These are phyloP conservation scores for Meteorus sp. DNA, from an alignment of 1,140 invertebrate genomes.

Conservation along the genomic window DNA sequence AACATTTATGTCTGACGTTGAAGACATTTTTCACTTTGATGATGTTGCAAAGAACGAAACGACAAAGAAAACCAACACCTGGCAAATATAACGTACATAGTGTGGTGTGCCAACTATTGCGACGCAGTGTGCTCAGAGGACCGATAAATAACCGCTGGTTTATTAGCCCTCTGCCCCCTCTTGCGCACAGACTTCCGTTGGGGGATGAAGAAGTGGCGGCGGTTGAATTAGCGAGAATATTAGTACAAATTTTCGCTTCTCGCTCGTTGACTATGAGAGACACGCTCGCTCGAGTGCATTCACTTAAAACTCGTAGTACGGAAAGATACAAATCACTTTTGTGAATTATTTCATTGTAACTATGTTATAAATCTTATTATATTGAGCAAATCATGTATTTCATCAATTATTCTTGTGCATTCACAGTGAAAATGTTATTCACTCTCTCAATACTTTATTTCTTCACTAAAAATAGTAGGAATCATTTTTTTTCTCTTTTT, in stretches of 20 bases:
- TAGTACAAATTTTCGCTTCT: constrained; percentile 48
- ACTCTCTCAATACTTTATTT: too few species aligned
- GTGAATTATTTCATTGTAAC: too few species aligned
- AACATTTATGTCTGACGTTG: constrained; percentile 46
- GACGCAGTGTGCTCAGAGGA: constrained; percentile 27
- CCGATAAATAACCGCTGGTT: constrained; percentile 60
- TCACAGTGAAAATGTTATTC: too few species aligned
- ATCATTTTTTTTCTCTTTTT: too few species aligned
- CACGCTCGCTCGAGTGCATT: background rate
- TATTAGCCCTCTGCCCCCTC: constrained; percentile 54
- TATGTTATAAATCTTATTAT: too few species aligned
- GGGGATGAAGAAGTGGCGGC: constrained; percentile 31
- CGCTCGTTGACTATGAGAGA: constrained; percentile 21
- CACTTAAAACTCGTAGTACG: background rate
- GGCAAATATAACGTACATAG: constrained; percentile 1
- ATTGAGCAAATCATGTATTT: too few species aligned
- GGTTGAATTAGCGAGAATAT: constrained; percentile 58
- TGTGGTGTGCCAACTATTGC: constrained; percentile 26
- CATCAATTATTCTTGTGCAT: too few species aligned
- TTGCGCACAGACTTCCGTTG: constrained; percentile 22
- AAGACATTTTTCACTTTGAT: constrained; percentile 7
- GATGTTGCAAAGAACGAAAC: too few species aligned
- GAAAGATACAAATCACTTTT: constrained; percentile 15
- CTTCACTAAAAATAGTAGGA: too few species aligned
- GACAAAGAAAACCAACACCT: background rate